Evolutionary conservation across 2,113 vertebrate species (phyloP), one percentile per base, ranked within the genome.

Genomic region (Caranx ignobilis): DNA sequence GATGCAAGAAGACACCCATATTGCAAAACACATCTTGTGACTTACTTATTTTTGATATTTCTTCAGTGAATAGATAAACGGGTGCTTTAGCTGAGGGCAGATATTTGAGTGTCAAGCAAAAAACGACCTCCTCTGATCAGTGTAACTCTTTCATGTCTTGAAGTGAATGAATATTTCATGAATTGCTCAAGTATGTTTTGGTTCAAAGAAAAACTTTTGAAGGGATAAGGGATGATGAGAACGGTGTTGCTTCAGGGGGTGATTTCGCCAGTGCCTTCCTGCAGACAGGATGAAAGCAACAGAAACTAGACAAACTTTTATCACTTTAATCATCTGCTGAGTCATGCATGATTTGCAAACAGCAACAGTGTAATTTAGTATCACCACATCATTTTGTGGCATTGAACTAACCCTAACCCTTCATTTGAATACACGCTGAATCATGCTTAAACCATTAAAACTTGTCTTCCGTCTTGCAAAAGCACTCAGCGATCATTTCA

Each of bases 231-330:
- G 5, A 0, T 16, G 3, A 55, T 66, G 66, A 71, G 32, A 60
- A 75, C 71, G 60, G 2, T 70, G 35, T 77, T 85, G 50, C 57
- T 2, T 60, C 69, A 66, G 13, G 12, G 16, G 62, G 31, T 39
- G 52, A 69, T 74, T 85, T 69, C 69, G 60, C 43, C 43, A 78
- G 16, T 47, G 48, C 12, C 43, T 54, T 65, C 57, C 43, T 31
- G 65, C 35, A 60, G n/a, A 61, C 31, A 65, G 18, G 18, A 18
- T 19, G 55, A n/a, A 31, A 19, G 32, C n/a, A 66, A 19, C 16
- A 8, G 10, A 12, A 43, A 32, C 18, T 50, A 50, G 6, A 50
- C 9, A 11, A 19, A 50, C 16, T 19, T 19, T 2, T 8, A 34
- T 52, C 11, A 31, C 2, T 21, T 1, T 5, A 1, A 39, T 37